phyloP scores from a whole-genome alignment of 2,888 invertebrate species.

The Brachypalpus laphriformis region DNA sequence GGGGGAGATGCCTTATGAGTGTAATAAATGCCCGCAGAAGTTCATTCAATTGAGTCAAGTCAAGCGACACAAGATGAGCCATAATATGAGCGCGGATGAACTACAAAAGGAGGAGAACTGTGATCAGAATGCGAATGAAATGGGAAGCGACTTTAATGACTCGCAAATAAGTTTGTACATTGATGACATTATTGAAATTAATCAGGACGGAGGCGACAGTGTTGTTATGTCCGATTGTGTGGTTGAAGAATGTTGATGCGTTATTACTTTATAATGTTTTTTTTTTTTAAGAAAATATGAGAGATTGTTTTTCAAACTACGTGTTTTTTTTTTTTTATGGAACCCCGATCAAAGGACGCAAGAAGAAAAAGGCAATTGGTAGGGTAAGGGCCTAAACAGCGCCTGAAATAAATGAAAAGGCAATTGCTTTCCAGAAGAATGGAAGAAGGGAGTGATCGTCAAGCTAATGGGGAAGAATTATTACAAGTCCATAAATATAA shows the following conservation, averaged over 20 bases:
- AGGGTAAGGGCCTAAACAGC: too few relatives aligned
- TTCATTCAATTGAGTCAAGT: slow-evolving; percentile 69
- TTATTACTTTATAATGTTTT: not conserved
- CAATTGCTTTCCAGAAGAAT: too few relatives aligned
- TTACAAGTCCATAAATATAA: too few relatives aligned
- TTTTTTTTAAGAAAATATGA: slow-evolving; percentile 1
- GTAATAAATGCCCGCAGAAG: slow-evolving; percentile 73
- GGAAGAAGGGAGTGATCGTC: too few relatives aligned
- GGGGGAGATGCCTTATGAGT: slow-evolving; percentile 74
- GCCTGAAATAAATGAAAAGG: too few relatives aligned
- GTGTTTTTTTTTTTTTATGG: not conserved
- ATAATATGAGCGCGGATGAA: slow-evolving; percentile 5
- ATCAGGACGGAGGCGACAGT: not conserved
- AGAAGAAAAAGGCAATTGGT: too few relatives aligned
- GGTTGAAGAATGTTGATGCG: slow-evolving; percentile 6
- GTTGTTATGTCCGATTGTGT: slow-evolving; percentile 23
- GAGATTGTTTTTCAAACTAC: not conserved
- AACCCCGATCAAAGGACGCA: too few relatives aligned
- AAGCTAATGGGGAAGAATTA: too few relatives aligned
- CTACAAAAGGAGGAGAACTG: not conserved
- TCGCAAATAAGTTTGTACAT: slow-evolving; percentile 33
- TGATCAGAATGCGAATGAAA: slow-evolving; percentile 9
- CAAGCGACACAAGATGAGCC: slow-evolving; percentile 67
- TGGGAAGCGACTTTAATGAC: slow-evolving; percentile 11
- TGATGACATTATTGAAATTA: slow-evolving; percentile 50